Conservation (phyloP, 1,140 invertebrate genomes). For the Bombus superbus region DNA sequence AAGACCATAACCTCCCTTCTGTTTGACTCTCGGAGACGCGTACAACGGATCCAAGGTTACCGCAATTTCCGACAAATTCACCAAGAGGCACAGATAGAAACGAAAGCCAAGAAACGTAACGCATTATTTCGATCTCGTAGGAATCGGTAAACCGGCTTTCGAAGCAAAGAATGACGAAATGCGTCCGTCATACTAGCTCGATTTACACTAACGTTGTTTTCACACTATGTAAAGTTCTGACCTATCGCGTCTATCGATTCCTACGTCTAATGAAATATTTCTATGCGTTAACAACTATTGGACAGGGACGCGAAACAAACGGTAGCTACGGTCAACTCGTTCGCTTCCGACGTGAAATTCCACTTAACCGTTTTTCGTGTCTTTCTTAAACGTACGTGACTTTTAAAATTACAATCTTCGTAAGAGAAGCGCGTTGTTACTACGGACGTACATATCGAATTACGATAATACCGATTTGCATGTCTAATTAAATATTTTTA, state of each 20-base stretch:
- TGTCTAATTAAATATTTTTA: neutral
- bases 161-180: neutral
- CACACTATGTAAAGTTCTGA: neutral
- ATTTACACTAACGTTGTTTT: slow-evolving; percentile 22
- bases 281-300: slow-evolving; percentile 4
- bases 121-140: slow-evolving; percentile 16
- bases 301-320: neutral
- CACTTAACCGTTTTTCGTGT: too few species aligned
- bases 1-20: slow-evolving; percentile 25
- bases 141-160: neutral
- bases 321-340: neutral
- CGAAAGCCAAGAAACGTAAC: neutral
- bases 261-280: slow-evolving; percentile 43
- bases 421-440: fast-evolving
- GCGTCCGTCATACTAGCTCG: neutral
- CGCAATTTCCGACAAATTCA: neutral
- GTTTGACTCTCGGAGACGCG: neutral
- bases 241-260: slow-evolving; percentile 32
- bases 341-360: too few species aligned
- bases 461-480: neutral
- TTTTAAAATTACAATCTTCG: too few species aligned
- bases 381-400: too few species aligned
- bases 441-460: too few species aligned
- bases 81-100: neutral
- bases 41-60: too few species aligned